phyloP scores from a whole-genome alignment of 2,113 vertebrate species.

The Takifugu bimaculatus region DNA sequence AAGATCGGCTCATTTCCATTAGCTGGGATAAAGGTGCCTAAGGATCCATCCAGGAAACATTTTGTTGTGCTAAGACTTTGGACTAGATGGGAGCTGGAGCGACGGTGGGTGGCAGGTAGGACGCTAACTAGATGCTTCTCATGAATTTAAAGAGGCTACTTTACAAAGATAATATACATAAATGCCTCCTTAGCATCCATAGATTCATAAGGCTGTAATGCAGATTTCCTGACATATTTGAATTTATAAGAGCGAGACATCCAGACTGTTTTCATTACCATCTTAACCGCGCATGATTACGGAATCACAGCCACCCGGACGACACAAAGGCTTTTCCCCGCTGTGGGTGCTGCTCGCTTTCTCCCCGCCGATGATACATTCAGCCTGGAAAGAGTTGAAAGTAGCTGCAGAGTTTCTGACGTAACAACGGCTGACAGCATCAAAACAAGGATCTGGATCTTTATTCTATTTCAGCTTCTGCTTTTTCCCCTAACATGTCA shows the following conservation, averaged over 20 bases:
- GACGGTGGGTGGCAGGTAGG: neutral
- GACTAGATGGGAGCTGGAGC: conserved; percentile 10
- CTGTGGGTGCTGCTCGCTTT: neutral
- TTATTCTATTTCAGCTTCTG: neutral
- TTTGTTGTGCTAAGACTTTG: conserved; percentile 37
- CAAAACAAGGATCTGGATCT: too few species aligned
- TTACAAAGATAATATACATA: conserved; percentile 72
- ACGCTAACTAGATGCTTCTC: conserved; percentile 61
- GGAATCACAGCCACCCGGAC: conserved; percentile 18
- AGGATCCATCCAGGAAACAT: conserved; percentile 31
- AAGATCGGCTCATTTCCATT: conserved; percentile 35
- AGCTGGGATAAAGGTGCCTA: conserved; percentile 32
- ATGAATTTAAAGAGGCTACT: conserved; percentile 76
- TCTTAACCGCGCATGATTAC: conserved; percentile 21
- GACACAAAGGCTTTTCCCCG: neutral
- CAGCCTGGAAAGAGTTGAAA: too few species aligned
- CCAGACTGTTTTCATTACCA: conserved; percentile 39
- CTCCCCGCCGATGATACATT: too few species aligned
- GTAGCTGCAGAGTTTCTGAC: too few species aligned
- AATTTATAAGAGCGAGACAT: conserved; percentile 36
- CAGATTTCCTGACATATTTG: conserved; percentile 36
- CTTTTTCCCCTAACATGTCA: neutral
- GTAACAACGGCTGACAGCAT: too few species aligned
- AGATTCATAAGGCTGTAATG: conserved; percentile 48
- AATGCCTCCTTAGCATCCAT: conserved; percentile 62